phyloP scores from a whole-genome alignment of 1,140 invertebrate genomes.

The Drosophila kepulauana region DNA sequence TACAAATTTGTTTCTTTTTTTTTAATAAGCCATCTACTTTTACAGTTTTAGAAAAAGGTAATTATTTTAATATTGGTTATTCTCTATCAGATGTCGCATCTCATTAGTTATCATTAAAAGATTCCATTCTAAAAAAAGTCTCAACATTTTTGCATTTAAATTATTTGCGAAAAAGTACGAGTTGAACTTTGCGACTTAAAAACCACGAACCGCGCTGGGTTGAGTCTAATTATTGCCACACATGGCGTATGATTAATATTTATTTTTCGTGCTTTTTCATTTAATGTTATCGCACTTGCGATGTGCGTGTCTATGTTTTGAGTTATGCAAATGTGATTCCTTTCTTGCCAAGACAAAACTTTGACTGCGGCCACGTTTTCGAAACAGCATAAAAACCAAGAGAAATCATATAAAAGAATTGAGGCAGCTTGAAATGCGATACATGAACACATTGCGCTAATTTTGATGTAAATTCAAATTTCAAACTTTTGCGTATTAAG shows the following conservation, averaged over 20 bases:
- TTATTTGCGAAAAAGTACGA: not conserved
- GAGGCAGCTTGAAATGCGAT: conserved; percentile 22
- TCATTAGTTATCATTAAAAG: too few species aligned
- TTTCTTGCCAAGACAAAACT: conserved; percentile 33
- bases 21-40: too few species aligned
- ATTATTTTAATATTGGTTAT: too few species aligned
- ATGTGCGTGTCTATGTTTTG: conserved; percentile 58
- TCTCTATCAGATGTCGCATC: too few species aligned
- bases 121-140: too few species aligned
- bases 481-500: conserved; percentile 46
- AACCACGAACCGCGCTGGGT: not conserved
- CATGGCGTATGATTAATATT: conserved; percentile 81
- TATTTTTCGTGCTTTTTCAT: conserved; percentile 68
- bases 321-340: conserved; percentile 66
- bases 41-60: too few species aligned
- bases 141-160: not conserved
- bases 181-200: conserved; percentile 1
- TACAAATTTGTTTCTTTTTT: too few species aligned
- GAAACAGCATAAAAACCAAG: not conserved
- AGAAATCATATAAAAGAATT: not conserved
- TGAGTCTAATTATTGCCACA: conserved; percentile 57
- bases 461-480: conserved; percentile 79
- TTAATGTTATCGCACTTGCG: conserved; percentile 52
- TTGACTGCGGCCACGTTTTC: conserved; percentile 6
- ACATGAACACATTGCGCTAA: conserved; percentile 47